These are phyloP conservation scores for Paraescarpia echinospica DNA, from an alignment of 1,140 invertebrate genomes.

Conservation along the genomic window DNA sequence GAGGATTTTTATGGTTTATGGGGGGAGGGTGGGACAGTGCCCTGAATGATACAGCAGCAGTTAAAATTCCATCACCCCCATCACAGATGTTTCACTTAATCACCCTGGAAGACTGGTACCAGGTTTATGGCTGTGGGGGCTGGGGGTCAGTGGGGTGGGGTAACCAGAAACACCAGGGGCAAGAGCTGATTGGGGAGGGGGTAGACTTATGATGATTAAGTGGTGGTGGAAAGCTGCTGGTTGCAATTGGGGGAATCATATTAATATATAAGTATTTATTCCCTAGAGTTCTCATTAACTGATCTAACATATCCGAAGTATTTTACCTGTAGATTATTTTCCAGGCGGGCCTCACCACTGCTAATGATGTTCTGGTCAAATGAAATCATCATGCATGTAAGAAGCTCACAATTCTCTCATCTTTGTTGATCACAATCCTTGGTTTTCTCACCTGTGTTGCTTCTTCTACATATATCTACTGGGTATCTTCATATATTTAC, in stretches of 20 bases:
- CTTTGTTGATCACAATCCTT: too few relatives aligned
- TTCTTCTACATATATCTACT: too few relatives aligned
- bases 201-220: neutral
- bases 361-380: too few relatives aligned
- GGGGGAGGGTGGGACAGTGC: neutral
- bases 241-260: neutral
- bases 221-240: neutral
- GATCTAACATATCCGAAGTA: too few relatives aligned
- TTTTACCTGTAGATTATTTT: too few relatives aligned
- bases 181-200: neutral
- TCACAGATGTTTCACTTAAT: neutral
- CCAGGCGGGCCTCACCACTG: too few relatives aligned
- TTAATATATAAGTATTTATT: neutral
- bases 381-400: too few relatives aligned
- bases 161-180: neutral
- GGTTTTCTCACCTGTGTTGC: too few relatives aligned
- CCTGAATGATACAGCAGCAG: neutral
- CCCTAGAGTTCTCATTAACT: neutral
- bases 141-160: neutral
- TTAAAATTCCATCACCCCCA: slow-evolving; percentile 5
- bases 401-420: too few relatives aligned
- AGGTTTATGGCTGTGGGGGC: neutral
- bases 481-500: too few relatives aligned
- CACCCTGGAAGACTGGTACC: neutral
- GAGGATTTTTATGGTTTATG: neutral